These are phyloP conservation scores for Mesitornis unicolor DNA, from an alignment of 2,113 vertebrate genomes.

Conservation along the genomic window DNA sequence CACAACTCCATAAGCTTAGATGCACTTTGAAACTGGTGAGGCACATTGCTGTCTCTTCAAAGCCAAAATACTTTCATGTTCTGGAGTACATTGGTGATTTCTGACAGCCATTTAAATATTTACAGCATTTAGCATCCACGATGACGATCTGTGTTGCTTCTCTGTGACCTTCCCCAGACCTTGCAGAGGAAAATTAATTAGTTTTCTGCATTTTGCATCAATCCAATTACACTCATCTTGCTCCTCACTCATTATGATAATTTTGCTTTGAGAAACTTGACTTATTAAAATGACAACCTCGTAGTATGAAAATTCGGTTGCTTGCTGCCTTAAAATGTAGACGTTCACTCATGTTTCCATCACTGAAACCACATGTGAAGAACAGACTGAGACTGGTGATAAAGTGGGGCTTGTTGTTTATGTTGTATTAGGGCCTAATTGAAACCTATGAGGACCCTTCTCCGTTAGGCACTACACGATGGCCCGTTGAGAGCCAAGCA, in stretches of 20 bases:
- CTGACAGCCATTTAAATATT: not conserved
- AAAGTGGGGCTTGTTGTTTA: not conserved
- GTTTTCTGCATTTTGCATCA: not conserved
- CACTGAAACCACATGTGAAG: not conserved
- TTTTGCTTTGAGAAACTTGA: slow-evolving; percentile 7
- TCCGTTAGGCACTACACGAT: not conserved
- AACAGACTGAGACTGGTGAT: not conserved
- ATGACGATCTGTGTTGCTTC: not conserved
- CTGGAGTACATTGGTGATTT: not conserved
- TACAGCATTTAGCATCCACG: not conserved
- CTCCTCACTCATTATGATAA: not conserved
- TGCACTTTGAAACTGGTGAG: not conserved
- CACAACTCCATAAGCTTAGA: not conserved
- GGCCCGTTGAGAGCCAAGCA: not conserved
- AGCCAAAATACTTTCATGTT: not conserved
- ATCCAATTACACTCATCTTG: not conserved
- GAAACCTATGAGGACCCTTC: not conserved
- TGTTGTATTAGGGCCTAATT: not conserved
- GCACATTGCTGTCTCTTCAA: not conserved
- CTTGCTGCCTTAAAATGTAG: not conserved
- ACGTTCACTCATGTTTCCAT: not conserved
- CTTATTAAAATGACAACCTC: not conserved
- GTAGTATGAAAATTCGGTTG: not conserved
- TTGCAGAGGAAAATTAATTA: not conserved
- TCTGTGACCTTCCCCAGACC: not conserved